Evolutionary conservation across 2,888 invertebrate species (phyloP), one percentile per base, ranked within the genome.

Genomic region (Tipula confusa): DNA sequence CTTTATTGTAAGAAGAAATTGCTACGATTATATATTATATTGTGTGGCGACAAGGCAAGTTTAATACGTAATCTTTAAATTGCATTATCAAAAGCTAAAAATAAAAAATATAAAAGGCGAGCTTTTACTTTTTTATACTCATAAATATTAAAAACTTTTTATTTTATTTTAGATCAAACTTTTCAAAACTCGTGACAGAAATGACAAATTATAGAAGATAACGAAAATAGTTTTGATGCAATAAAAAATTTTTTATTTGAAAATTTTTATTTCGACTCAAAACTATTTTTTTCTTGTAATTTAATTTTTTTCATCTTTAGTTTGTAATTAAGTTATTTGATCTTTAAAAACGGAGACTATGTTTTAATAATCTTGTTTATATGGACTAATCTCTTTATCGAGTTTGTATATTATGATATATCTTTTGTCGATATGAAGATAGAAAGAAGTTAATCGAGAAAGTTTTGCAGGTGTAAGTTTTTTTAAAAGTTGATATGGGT

Each of bases 181-280:
- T 64, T 24, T 64, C 24, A 18, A 24, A 64, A 64, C 64, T 64
- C 64, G 64, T 64, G 64, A 64, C 64, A 64, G 64, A 64, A 64
- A 64, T 64, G 64, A 64, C 64, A 64, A 64, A 64, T 64, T 64
- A 24, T 64, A 64, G 64, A 24, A 64, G 64, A 64, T 64, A 64
- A 64, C 64, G 24, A 43, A 43, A 18, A 43, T 64, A 64, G 9
- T 64, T 64, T 64, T 64, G 64, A 64, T 64, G 64, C 24, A 64
- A 24, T 64, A 64, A 64, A 64, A 13, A 48, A n/a, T 38, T n/a
- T 38, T 33, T 33, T 33, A 38, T 13, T 38, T 38, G 13, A 64
- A 24, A 64, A 64, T 15, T 15, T 43, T 64, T n/a, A 64, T 64
- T 64, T 64, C 64, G 64, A 64, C 64, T 64, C 18, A 64, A 43